Evolutionary conservation across 1,140 invertebrate species (phyloP).

Genomic region (Aporrectodea caliginosa): DNA sequence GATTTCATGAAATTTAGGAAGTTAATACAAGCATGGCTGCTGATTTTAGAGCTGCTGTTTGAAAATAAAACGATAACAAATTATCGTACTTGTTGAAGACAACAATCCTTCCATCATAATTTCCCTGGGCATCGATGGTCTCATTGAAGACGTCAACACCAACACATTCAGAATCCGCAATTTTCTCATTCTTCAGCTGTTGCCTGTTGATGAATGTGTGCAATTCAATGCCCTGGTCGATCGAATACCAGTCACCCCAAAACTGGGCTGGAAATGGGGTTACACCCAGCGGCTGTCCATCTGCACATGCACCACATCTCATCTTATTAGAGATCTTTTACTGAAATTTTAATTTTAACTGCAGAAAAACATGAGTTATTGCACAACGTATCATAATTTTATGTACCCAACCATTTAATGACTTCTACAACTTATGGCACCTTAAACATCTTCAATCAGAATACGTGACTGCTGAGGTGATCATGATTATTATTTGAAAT

Average conservation of each 20-base stretch:
- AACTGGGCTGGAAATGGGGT: constrained; percentile 26
- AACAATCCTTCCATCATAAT: constrained; percentile 11
- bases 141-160: constrained; percentile 5
- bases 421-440: neutral
- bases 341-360: neutral
- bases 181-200: constrained; percentile 31
- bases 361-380: too few relatives aligned
- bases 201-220: constrained; percentile 26
- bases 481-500: neutral
- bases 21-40: too few relatives aligned
- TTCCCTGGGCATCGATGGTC: constrained; percentile 16
- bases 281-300: neutral
- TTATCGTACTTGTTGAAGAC: constrained; percentile 9
- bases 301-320: neutral
- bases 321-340: neutral
- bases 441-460: neutral
- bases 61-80: too few relatives aligned
- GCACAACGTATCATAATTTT: too few relatives aligned
- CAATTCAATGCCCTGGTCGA: constrained; percentile 34
- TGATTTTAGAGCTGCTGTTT: too few relatives aligned
- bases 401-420: too few relatives aligned
- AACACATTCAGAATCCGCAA: neutral
- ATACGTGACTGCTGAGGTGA: neutral
- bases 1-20: too few relatives aligned
- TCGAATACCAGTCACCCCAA: constrained; percentile 42